These are phyloP conservation scores for Drosophila melanocephala DNA, from an alignment of 2,888 invertebrate genomes.

Conservation along the genomic window DNA sequence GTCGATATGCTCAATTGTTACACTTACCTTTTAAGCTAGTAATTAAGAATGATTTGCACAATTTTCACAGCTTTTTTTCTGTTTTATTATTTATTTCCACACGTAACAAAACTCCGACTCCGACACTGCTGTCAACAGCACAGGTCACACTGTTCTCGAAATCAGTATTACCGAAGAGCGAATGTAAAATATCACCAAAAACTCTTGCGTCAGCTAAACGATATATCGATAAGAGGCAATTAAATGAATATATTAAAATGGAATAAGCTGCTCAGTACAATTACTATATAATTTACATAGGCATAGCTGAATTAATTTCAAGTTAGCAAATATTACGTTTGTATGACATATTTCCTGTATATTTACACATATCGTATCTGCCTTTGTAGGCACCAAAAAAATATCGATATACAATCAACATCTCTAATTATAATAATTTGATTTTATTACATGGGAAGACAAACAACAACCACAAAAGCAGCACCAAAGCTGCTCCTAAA, in stretches of 20 bases:
- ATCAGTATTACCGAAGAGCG: constrained; percentile 36
- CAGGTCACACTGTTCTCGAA: constrained; percentile 51
- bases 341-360: background rate
- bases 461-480: constrained; percentile 12
- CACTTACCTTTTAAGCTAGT: constrained; percentile 62
- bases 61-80: constrained; percentile 45
- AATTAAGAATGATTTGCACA: constrained; percentile 61
- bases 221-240: constrained; percentile 9
- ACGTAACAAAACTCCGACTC: constrained; percentile 71
- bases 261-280: background rate
- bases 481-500: background rate
- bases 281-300: background rate
- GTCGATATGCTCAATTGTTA: constrained; percentile 6
- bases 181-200: constrained; percentile 6
- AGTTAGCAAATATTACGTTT: background rate
- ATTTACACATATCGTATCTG: background rate
- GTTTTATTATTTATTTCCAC: constrained; percentile 46
- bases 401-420: constrained; percentile 8
- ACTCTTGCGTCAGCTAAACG: background rate
- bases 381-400: background rate
- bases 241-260: background rate
- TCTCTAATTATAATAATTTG: constrained; percentile 31
- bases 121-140: constrained; percentile 55
- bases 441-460: constrained; percentile 23
- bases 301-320: background rate